phyloP scores from a whole-genome alignment of 2,113 vertebrate genomes.

The Danio rerio region DNA sequence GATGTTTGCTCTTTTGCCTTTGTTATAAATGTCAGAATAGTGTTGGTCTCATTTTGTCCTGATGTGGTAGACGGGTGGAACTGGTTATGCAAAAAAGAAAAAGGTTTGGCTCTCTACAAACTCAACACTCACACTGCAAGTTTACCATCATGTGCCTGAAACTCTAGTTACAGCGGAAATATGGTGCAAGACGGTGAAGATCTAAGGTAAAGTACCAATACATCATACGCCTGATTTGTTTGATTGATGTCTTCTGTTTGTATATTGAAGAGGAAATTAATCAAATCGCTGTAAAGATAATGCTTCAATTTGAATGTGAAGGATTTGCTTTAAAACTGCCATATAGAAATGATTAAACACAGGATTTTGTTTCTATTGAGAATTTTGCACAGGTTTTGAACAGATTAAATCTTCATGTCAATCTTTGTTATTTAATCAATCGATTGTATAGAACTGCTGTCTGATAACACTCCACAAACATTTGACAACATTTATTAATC shows the following conservation, averaged over 20 bases:
- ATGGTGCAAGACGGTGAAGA: conserved; percentile 28
- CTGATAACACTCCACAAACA: no score
- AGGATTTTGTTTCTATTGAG: no score
- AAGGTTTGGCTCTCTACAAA: neutral
- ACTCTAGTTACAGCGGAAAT: neutral
- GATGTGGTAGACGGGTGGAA: neutral
- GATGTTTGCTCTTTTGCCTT: neutral
- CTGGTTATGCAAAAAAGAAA: neutral
- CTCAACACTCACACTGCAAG: neutral
- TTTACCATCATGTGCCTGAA: neutral
- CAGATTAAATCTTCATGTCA: no score
- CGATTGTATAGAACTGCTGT: no score
- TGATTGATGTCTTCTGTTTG: neutral
- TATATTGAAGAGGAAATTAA: neutral
- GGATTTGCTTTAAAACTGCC: no score
- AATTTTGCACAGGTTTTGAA: no score
- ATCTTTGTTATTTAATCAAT: no score
- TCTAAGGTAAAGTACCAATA: conserved; percentile 23
- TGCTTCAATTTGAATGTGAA: no score
- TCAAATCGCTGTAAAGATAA: no score
- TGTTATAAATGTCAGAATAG: neutral
- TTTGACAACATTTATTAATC: no score
- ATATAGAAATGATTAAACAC: no score
- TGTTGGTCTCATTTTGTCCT: neutral
- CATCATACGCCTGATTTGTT: neutral